These are phyloP conservation scores for Lutraria lutraria DNA, from an alignment of 2,888 invertebrate species.

Conservation along the genomic window DNA sequence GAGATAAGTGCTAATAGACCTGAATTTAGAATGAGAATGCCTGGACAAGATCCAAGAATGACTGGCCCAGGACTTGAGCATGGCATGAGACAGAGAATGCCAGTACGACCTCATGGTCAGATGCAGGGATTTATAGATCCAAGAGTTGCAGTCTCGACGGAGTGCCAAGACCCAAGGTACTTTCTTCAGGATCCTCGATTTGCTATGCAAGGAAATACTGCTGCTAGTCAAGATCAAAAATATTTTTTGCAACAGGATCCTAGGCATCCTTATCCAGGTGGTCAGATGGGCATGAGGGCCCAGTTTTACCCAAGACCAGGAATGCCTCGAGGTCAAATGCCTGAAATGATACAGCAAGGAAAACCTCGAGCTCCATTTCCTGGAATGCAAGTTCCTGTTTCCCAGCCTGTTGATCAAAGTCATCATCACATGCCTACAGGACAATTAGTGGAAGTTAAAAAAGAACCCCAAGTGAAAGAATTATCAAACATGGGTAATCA, in stretches of 20 bases:
- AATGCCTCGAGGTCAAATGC: slow-evolving; percentile 40
- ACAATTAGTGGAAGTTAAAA: background rate
- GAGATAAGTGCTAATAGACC: slow-evolving; percentile 11
- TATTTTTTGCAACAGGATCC: slow-evolving; percentile 49
- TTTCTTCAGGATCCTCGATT: slow-evolving; percentile 58
- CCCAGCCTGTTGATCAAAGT: background rate
- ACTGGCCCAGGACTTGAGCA: slow-evolving; percentile 19
- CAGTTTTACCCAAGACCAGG: slow-evolving; percentile 49
- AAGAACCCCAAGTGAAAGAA: slow-evolving; percentile 3
- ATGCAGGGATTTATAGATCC: slow-evolving; percentile 39
- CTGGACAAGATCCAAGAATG: slow-evolving; percentile 48
- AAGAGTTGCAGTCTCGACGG: slow-evolving; percentile 30
- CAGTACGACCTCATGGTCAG: slow-evolving; percentile 27
- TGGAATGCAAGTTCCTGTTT: slow-evolving; percentile 25
- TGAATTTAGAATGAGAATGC: slow-evolving; percentile 44
- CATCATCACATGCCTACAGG: slow-evolving; percentile 17
- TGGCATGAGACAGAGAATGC: slow-evolving; percentile 31
- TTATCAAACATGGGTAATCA: slow-evolving; percentile 2
- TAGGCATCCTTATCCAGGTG: slow-evolving; percentile 39
- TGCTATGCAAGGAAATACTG: slow-evolving; percentile 49
- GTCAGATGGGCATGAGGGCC: slow-evolving; percentile 39
- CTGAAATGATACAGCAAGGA: slow-evolving; percentile 36
- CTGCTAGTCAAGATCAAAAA: slow-evolving; percentile 36
- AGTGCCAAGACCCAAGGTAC: slow-evolving; percentile 53
- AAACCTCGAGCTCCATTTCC: slow-evolving; percentile 29